Evolutionary conservation across 2,113 vertebrate species (phyloP).

Genomic region (Manacus vitellinus): DNA sequence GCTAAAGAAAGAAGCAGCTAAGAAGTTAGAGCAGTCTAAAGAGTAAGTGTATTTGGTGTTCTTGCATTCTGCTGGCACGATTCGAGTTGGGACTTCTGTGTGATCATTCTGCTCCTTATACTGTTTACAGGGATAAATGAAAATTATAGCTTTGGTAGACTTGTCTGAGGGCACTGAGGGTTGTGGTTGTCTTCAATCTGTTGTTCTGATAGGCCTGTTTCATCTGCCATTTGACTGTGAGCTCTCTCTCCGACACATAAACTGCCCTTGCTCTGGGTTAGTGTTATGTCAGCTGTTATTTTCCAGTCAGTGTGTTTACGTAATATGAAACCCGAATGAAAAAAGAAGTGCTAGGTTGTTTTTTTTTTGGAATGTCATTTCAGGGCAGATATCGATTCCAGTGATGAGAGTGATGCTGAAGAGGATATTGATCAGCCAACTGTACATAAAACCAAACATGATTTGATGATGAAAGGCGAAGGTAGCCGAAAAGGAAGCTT

Average conservation of each 20-base stretch:
- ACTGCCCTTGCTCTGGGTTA: not conserved
- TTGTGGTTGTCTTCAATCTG: not conserved
- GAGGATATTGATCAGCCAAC: conserved; percentile 93
- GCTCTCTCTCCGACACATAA: not conserved
- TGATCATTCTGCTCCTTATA: not conserved
- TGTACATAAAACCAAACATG: conserved; percentile 90
- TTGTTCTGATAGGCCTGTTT: not conserved
- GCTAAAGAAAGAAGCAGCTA: conserved; percentile 95
- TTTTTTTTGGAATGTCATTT: not conserved
- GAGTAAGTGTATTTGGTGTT: conserved; percentile 81
- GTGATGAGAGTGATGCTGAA: conserved; percentile 95
- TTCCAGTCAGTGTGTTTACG: not conserved
- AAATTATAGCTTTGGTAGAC: not conserved
- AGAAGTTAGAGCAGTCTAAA: conserved; percentile 98
- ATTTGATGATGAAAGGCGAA: conserved; percentile 99
- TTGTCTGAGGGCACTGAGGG: not conserved
- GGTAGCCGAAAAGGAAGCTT: conserved; percentile 95
- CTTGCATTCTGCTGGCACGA: not conserved
- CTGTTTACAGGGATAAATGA: not conserved
- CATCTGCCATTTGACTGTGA: not conserved
- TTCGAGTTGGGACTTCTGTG: not conserved
- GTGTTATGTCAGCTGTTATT: not conserved
- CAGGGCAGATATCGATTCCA: conserved; percentile 95
- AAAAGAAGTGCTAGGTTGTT: not conserved
- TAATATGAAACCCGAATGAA: not conserved